A percentile compares a stretch with the other conserved stretches of the same genome.
Conservation (phyloP, 2,113 vertebrate genomes). For the Strix aluco region DNA sequence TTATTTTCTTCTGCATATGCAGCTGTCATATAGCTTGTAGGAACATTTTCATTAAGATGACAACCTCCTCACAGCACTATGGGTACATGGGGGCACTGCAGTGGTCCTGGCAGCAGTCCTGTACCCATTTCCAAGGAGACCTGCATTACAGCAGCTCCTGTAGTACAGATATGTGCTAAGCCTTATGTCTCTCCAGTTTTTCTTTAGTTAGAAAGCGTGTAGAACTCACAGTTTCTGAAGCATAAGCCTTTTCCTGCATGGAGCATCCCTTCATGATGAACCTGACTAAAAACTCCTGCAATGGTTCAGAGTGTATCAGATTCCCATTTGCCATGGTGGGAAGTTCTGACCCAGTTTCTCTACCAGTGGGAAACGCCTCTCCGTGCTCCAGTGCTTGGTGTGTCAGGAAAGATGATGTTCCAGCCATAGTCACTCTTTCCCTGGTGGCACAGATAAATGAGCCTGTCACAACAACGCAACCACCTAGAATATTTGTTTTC, state of each 20-base stretch:
- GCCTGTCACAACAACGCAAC: not conserved
- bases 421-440: not conserved
- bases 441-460: slow-evolving; percentile 26
- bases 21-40: not conserved
- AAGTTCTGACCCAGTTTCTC: slow-evolving; percentile 35
- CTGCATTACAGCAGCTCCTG: not conserved
- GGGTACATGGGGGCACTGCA: not conserved
- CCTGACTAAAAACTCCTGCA: not conserved
- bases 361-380: not conserved
- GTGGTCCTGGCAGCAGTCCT: not conserved
- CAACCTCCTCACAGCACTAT: not conserved
- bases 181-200: not conserved
- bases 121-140: not conserved
- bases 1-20: not conserved
- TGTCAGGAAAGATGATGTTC: slow-evolving; percentile 46
- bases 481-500: slow-evolving; percentile 32
- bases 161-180: not conserved
- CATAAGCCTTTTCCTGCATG: not conserved
- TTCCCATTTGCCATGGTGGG: not conserved
- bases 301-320: not conserved
- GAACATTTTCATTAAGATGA: not conserved
- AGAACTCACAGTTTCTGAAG: not conserved
- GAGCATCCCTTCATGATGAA: not conserved
- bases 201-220: not conserved
- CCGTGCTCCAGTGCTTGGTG: not conserved